Base-by-base conservation (phyloP, 2,888 invertebrate species). In the Brachypalpus laphriformis region DNA sequence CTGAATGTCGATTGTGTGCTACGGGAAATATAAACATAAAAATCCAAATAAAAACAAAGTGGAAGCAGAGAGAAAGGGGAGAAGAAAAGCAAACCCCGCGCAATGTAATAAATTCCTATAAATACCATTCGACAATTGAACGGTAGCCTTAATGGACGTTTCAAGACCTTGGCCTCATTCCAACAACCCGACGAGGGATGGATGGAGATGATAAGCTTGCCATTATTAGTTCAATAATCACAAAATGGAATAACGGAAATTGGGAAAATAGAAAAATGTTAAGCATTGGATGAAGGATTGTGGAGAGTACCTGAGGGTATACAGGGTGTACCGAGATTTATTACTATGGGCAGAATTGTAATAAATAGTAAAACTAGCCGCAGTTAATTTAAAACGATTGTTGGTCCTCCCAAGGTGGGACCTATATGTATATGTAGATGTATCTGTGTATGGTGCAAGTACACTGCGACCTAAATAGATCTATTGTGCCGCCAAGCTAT, bases 181-280 rank as follows among this genome's bases (percentile, higher is more conserved):
- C 70, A 28, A 63, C 40, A 34, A 25, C 2, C 2, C 6, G 51
- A 40, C 16, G n/a, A 18, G 20, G 51, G 68, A 28, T 56, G 31
- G 14, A 34, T 40, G 49, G 22, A 22, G 25, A 18, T 28, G 34
- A 40, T 63, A 65, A 54, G 54, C 57, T 37, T 5, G 3, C 28
- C 75, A 57, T 66, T 66, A 75, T 74, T 74, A 45, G 47, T 66
- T 66, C 66, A 57, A 75, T 75, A 56, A 74, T 54, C 63, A 54
- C 20, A 54, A 37, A n/a, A 22, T 31, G 28, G 42, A 56, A 22
- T 42, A 31, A 34, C 11, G 40, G 28, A 47, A 56, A 65, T 49
- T 22, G 31, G n/a, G 8, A 37, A 47, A 28, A 11, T 3, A 42
- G 20, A 20, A 16, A 18, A 56, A 56, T 42, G 18, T 31, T 34